phyloP scores from a whole-genome alignment of 1,140 invertebrate genomes.

The Scaptomyza graminum region DNA sequence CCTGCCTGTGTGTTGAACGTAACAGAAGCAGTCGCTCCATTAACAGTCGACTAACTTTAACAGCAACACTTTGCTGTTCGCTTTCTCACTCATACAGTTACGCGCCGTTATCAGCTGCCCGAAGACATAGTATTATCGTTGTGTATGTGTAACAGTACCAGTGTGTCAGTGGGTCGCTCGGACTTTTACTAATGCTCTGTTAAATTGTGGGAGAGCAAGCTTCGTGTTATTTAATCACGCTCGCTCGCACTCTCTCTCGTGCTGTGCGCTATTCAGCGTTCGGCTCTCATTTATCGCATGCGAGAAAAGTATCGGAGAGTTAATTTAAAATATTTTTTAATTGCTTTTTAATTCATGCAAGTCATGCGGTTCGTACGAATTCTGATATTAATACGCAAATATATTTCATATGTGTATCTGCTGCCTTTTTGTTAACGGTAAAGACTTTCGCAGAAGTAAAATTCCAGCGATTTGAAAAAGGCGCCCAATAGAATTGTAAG shows the following conservation, averaged over 20 bases:
- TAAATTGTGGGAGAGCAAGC: slow-evolving; percentile 20
- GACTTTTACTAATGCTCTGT: slow-evolving; percentile 32
- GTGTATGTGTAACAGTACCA: slow-evolving; percentile 51
- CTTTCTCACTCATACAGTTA: slow-evolving; percentile 46
- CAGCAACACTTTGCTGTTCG: slow-evolving; percentile 22
- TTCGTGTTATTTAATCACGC: slow-evolving; percentile 9
- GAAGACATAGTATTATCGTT: slow-evolving; percentile 28
- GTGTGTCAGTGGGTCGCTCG: slow-evolving; percentile 75
- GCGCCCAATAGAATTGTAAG: slow-evolving; percentile 24
- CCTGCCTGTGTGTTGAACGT: slow-evolving; percentile 55
- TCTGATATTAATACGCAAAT: neutral
- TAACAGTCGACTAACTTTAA: slow-evolving; percentile 24
- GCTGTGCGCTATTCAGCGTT: slow-evolving; percentile 15
- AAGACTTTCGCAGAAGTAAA: neutral
- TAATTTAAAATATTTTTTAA: neutral
- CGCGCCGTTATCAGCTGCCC: slow-evolving; percentile 64
- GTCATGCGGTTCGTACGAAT: no score
- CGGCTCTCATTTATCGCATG: slow-evolving; percentile 34
- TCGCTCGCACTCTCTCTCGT: slow-evolving; percentile 4
- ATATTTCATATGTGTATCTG: no score
- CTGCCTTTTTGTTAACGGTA: neutral
- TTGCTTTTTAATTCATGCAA: neutral
- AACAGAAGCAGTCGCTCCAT: slow-evolving; percentile 29
- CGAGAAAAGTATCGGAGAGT: slow-evolving; percentile 11
- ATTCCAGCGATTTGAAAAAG: slow-evolving; percentile 5